Base-by-base conservation (phyloP, 2,888 invertebrate species). In the Phortica magna region DNA sequence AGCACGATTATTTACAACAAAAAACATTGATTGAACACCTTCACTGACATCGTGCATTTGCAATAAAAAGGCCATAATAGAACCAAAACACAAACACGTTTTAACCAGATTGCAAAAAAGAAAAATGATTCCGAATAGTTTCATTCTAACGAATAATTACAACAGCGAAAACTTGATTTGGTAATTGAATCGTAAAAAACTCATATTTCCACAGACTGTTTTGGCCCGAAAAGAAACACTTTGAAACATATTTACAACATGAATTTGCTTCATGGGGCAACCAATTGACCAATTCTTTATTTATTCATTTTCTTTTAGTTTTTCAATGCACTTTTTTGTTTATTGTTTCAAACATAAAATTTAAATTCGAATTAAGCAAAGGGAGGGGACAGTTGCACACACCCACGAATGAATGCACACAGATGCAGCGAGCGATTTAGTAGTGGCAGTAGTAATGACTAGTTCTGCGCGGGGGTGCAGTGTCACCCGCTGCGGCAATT, bases 61-160 rank as follows among this genome's bases (percentile, higher is more conserved):
- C 43, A 42, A 43, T 43, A 43, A 65, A 65, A 53, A 59, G 22
- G 22, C 59, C 59, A 59, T 22, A 59, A n/a, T 17, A 59, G 22
- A 59, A 5, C 10, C 59, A 59, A 22, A 59, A 59, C 19, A 9
- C 59, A 17, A 6, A 31, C 31, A 31, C 31, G 31, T 31, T 31
- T 31, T 31, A 31, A 31, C 31, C 31, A 31, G 31, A 31, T 31
- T 31, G 31, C 31, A 31, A 31, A 31, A 31, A 31, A 0, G 17
- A n/a, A 59, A 55, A 12, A 59, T 19, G 17, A 59, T 10, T 14
- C 59, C 17, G 22, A 59, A 22, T 59, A 22, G 1, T 59, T 59
- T 42, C n/a, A 67, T 68, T 17, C 59, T 22, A 53, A 67, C 17
- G 41, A 67, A 67, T 17, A 57, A 55, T n/a, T 59, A 73, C 59